Percentiles rank a stretch among this genome's conserved stretches.
Evolutionary conservation across 2,113 vertebrate species (phyloP).

Genomic region (Desmodus rotundus): DNA sequence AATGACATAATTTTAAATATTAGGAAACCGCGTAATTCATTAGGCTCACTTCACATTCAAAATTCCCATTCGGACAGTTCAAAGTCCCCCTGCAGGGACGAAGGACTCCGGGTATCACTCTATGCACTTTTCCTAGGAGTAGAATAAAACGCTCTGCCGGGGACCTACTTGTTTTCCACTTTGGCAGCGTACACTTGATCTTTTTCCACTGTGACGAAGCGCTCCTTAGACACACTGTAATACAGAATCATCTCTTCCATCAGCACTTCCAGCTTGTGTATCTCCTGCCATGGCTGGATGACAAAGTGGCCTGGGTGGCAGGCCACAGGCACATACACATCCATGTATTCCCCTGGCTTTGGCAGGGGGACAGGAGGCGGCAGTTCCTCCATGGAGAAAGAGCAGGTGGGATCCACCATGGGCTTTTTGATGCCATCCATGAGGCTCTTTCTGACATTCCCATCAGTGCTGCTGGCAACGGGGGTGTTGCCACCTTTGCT

Average conservation of each 20-base stretch:
- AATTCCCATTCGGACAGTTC: not conserved
- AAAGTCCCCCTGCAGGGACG: not conserved
- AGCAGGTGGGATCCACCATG: constrained; percentile 48
- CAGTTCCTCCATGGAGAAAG: constrained; percentile 52
- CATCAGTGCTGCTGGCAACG: not conserved
- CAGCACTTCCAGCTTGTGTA: constrained; percentile 90
- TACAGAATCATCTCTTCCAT: constrained; percentile 96
- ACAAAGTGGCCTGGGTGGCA: constrained; percentile 96
- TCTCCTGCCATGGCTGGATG: constrained; percentile 92
- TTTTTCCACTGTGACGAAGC: constrained; percentile 78
- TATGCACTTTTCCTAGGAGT: not conserved
- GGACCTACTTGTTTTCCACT: constrained; percentile 91
- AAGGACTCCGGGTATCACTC: not conserved
- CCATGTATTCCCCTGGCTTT: constrained; percentile 87
- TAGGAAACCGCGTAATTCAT: not conserved
- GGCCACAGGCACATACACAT: constrained; percentile 91
- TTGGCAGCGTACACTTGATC: constrained; percentile 92
- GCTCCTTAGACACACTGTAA: constrained; percentile 87
- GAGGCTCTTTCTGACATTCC: constrained; percentile 60
- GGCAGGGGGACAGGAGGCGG: constrained; percentile 86
- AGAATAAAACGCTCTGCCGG: not conserved
- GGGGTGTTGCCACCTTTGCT: not conserved
- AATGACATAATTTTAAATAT: not conserved
- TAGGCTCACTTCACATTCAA: not conserved
- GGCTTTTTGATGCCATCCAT: constrained; percentile 35